These are phyloP conservation scores for Bradypodion pumilum DNA, from an alignment of 2,797 vertebrate species.

Conservation along the genomic window DNA sequence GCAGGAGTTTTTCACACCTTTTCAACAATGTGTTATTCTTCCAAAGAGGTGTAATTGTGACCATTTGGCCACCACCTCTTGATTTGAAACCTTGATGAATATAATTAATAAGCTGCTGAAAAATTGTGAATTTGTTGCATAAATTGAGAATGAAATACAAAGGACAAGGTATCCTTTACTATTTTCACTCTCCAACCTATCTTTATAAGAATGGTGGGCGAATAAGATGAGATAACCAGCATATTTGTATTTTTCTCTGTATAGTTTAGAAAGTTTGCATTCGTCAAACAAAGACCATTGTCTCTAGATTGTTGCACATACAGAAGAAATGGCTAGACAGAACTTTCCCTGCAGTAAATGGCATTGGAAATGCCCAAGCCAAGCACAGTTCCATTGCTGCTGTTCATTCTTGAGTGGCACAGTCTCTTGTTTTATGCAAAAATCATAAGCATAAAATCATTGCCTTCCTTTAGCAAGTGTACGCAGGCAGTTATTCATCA, in stretches of 20 bases:
- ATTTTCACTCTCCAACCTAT: background rate
- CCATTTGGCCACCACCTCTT: too few relatives aligned
- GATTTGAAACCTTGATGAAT: too few relatives aligned
- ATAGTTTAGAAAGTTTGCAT: background rate
- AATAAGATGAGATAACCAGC: background rate
- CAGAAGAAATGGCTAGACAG: background rate
- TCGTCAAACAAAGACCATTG: background rate
- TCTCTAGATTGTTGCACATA: background rate
- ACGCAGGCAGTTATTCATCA: background rate
- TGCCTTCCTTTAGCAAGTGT: background rate
- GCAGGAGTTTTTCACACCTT: too few relatives aligned
- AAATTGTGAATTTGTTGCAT: too few relatives aligned
- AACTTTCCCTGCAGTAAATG: too few relatives aligned
- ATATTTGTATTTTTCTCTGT: background rate
- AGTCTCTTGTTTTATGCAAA: background rate
- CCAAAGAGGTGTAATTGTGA: too few relatives aligned
- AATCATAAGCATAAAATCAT: background rate
- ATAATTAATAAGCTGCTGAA: too few relatives aligned
- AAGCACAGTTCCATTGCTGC: conserved; percentile 4
- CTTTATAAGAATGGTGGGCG: too few relatives aligned
- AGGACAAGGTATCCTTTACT: too few relatives aligned
- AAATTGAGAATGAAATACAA: too few relatives aligned
- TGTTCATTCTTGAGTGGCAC: background rate
- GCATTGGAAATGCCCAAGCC: background rate
- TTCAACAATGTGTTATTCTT: too few relatives aligned